phyloP scores from a whole-genome alignment of 2,797 vertebrate species.

The Tragopan temminckii region DNA sequence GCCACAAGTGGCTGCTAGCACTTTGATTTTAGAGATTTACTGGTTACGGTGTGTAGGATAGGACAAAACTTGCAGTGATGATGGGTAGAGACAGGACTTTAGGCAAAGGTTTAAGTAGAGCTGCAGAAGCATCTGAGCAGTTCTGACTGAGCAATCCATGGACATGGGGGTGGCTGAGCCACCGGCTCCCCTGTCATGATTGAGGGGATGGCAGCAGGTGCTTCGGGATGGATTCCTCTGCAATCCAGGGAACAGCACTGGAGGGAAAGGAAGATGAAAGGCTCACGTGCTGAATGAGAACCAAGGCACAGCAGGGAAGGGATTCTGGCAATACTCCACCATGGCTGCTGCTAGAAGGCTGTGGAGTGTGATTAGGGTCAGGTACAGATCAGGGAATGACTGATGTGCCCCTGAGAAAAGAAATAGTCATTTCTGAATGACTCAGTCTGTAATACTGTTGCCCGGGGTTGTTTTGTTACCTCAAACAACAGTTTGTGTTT shows the following conservation, averaged over 20 bases:
- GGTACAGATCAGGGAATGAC: neutral
- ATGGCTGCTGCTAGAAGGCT: neutral
- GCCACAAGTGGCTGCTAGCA: neutral
- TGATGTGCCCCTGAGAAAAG: neutral
- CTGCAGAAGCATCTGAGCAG: neutral
- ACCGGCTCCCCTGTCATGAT: accelerated
- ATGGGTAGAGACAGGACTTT: neutral
- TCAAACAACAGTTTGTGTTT: neutral
- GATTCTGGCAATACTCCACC: neutral
- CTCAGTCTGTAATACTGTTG: neutral
- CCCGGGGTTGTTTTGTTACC: neutral
- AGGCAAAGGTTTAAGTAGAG: neutral
- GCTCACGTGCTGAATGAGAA: neutral
- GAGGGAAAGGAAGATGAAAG: neutral
- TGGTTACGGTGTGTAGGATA: neutral
- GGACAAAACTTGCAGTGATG: neutral
- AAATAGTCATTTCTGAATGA: slow-evolving; percentile 15
- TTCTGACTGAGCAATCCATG: neutral
- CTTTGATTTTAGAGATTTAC: neutral
- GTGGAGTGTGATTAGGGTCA: neutral
- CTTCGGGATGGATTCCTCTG: neutral
- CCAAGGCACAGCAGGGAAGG: neutral
- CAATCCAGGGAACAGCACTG: accelerated
- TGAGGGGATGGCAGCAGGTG: neutral
- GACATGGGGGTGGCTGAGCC: neutral